Percentiles rank a stretch among this genome's conserved stretches.
These are phyloP conservation scores for Betta splendens DNA, from an alignment of 2,797 vertebrate genomes.

Conservation along the genomic window DNA sequence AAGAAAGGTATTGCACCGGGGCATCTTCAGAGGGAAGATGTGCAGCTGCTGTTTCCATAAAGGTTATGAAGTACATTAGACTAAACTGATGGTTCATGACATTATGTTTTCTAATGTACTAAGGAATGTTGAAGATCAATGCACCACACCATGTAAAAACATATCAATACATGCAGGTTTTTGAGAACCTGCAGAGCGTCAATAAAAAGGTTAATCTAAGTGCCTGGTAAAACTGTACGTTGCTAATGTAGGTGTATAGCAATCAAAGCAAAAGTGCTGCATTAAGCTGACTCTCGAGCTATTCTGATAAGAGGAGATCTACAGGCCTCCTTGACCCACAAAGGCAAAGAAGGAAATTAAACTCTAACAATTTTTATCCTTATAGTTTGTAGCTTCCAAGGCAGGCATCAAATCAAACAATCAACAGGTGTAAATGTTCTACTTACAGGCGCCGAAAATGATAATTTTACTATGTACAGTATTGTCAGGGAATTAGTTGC, in stretches of 20 bases:
- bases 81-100: too few relatives aligned
- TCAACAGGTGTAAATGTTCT: slow-evolving; percentile 42
- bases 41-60: slow-evolving; percentile 1
- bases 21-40: slow-evolving; percentile 9
- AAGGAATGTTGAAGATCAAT: too few relatives aligned
- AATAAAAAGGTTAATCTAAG: too few relatives aligned
- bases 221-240: too few relatives aligned
- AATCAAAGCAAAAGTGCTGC: slow-evolving; percentile 4
- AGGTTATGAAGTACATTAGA: neutral
- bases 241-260: neutral
- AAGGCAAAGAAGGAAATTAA: slow-evolving; percentile 26
- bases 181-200: slow-evolving; percentile 47
- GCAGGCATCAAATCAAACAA: too few relatives aligned
- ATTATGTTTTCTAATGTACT: too few relatives aligned
- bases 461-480: slow-evolving; percentile 30
- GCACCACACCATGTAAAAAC: slow-evolving; percentile 4
- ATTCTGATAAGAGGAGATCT: slow-evolving; percentile 53
- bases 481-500: slow-evolving; percentile 24
- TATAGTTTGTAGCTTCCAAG: too few relatives aligned
- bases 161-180: slow-evolving; percentile 33
- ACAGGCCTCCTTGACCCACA: slow-evolving; percentile 54
- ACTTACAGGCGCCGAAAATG: slow-evolving; percentile 10
- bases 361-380: slow-evolving; percentile 31
- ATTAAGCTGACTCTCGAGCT: slow-evolving; percentile 12
- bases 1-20: neutral